Evolutionary conservation across 2,113 vertebrate species (phyloP), one percentile per base, ranked within the genome.

Genomic region (Macaca nemestrina): DNA sequence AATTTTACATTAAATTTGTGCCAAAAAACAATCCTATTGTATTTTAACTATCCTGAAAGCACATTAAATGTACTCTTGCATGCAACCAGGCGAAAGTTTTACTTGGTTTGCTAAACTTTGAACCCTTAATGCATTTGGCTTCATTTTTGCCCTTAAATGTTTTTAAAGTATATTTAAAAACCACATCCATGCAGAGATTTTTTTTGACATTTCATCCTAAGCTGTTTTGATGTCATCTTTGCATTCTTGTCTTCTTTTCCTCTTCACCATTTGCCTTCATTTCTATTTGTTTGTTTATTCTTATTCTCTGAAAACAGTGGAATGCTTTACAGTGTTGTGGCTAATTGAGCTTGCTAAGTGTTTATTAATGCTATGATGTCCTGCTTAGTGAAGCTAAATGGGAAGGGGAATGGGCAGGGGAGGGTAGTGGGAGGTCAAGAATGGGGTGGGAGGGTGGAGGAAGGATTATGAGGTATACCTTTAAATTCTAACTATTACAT

Each of bases 131-230:
- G 80, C 88, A 73, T 96, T 98, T 98, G 95, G 84, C 97, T 97
- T 95, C 23, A 6, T 97, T 98, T 98, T 95, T 55, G 67, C 97
- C 97, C 96, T 97, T 87, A 84, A 95, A 93, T 88, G 91, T 82
- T 97, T 97, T 93, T 23, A 81, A 98, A 97, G 95, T 97, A 11
- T 89, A 95, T 93, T 97, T 98, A 97, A 85, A 99, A 98, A 98
- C 99, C 98, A 97, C 99, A 99, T 99, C 99, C 99, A 99, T 98
- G 98, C 98, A 99, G 99, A 99, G 99, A 99, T 98, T 98, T 96
- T 97, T 64, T 98, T 98, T 98, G 95, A 98, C 98, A 98, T 99
- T 98, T 98, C 98, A 98, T 98, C 97, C 92, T 98, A 97, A 97
- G 98, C 98, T 98, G 97, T 98, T 98, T 98, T 97, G 78, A 85